Conservation (phyloP, 2,797 vertebrate genomes). For the Myotis myotis region DNA sequence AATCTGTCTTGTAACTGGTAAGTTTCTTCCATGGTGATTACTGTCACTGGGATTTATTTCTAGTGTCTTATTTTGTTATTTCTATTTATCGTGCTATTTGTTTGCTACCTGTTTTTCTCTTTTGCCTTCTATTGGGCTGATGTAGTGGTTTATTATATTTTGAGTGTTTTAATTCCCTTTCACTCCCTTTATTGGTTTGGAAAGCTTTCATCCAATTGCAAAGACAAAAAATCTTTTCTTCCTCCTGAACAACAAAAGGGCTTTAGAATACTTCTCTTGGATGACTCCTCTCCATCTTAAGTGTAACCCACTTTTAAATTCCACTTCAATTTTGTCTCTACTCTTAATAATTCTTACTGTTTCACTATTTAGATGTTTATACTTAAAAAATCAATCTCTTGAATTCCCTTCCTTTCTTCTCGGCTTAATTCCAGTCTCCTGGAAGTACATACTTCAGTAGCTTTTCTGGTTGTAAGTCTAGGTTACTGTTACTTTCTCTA, state of each 20-base stretch:
- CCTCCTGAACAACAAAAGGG: background rate
- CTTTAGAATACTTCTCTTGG: background rate
- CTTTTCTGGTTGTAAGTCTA: background rate
- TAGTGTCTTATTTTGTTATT: background rate
- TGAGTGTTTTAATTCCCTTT: background rate
- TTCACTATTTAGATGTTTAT: background rate
- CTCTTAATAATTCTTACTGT: background rate
- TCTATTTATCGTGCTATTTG: background rate
- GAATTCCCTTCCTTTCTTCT: background rate
- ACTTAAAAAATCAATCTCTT: background rate
- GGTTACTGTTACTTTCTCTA: background rate
- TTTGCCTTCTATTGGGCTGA: background rate
- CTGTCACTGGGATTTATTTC: background rate
- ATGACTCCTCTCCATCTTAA: background rate
- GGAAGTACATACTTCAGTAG: background rate
- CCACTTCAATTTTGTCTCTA: background rate
- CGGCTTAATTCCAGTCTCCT: background rate
- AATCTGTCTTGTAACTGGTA: background rate
- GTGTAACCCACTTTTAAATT: background rate
- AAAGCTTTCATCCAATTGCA: conserved; percentile 8
- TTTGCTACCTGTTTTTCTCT: background rate
- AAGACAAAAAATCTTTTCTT: background rate
- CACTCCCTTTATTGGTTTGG: background rate
- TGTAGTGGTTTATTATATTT: background rate
- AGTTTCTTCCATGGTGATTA: background rate